These are phyloP conservation scores for Yponomeuta sedellus DNA, from an alignment of 2,888 invertebrate genomes.

Conservation along the genomic window DNA sequence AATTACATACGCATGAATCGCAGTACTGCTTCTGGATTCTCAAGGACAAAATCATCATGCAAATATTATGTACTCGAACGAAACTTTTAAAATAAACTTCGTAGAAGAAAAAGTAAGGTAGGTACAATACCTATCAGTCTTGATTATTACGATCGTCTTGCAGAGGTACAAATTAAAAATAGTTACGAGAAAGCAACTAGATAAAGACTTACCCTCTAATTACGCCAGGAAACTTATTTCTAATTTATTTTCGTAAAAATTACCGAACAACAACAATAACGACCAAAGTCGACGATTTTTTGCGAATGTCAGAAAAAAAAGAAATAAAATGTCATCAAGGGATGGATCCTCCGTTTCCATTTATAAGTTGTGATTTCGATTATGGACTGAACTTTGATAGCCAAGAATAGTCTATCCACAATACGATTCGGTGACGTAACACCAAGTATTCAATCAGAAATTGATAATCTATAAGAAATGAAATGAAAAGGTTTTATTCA, in stretches of 20 bases:
- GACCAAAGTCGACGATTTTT: not conserved
- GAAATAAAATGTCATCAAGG: not conserved
- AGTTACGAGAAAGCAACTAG: not conserved
- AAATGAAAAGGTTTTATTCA: too few relatives aligned
- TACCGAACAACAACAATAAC: not conserved
- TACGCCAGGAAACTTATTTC: not conserved
- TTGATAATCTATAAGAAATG: too few relatives aligned
- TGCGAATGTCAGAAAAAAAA: not conserved
- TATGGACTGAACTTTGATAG: too few relatives aligned
- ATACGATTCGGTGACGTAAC: too few relatives aligned
- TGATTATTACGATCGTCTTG: not conserved
- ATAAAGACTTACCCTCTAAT: not conserved
- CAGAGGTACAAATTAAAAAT: not conserved
- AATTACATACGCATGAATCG: not conserved
- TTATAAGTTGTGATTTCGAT: too few relatives aligned
- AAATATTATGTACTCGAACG: not conserved
- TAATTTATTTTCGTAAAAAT: not conserved
- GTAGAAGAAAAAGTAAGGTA: not conserved
- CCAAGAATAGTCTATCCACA: too few relatives aligned
- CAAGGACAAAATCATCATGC: not conserved
- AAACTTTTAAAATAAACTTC: not conserved
- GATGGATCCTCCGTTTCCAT: not conserved
- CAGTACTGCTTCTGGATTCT: not conserved
- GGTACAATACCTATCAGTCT: not conserved
- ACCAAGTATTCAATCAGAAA: too few relatives aligned